phyloP scores from a whole-genome alignment of 2,888 invertebrate species.

The Hypolimnas misippus region DNA sequence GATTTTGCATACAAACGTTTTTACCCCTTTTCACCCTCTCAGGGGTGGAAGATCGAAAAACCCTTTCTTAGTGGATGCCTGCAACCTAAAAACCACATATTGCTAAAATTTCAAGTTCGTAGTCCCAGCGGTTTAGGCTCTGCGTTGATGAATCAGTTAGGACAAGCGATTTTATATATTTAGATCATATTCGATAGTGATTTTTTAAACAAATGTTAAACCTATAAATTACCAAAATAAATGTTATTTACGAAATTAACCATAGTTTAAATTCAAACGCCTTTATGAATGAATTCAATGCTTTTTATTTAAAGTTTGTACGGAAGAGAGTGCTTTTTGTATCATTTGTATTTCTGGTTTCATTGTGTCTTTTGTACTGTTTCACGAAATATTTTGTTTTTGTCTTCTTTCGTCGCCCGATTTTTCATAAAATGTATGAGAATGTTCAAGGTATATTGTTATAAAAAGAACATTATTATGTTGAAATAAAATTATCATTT shows the following conservation, averaged over 20 bases:
- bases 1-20: no score
- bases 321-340: background rate
- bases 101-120: no score
- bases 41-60: no score
- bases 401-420: background rate
- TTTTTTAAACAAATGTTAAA: no score
- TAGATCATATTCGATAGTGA: no score
- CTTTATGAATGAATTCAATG: background rate
- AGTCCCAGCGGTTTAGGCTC: no score
- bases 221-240: no score
- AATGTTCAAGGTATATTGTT: background rate
- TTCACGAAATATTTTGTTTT: background rate
- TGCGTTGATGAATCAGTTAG: no score
- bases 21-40: no score
- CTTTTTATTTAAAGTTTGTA: background rate
- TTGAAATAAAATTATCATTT: slow-evolving; percentile 1
- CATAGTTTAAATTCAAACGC: background rate
- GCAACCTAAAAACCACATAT: no score
- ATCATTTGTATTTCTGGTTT: background rate
- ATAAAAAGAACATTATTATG: background rate
- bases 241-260: background rate
- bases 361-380: background rate
- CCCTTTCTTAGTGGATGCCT: no score
- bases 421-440: background rate
- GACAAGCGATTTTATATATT: no score